Conservation (phyloP, 2,797 vertebrate genomes). For the Lacerta agilis region DNA sequence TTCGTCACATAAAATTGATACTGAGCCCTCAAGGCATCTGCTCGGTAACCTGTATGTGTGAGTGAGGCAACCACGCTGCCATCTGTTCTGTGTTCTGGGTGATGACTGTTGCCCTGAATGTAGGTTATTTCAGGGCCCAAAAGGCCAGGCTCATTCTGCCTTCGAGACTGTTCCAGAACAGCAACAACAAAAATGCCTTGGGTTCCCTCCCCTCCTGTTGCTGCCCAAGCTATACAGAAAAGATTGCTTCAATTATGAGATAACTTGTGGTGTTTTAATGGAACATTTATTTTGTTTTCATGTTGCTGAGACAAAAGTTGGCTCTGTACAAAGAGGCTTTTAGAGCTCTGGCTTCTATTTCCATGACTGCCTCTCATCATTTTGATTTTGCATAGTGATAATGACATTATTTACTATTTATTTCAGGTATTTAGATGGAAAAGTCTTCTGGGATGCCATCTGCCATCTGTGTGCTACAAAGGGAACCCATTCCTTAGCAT, state of each 20-base stretch:
- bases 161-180: constrained; percentile 66
- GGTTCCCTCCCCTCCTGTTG: constrained; percentile 64
- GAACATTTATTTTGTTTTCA: constrained; percentile 70
- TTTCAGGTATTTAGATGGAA: constrained; percentile 59
- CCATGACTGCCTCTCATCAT: constrained; percentile 29
- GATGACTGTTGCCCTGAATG: constrained; percentile 62
- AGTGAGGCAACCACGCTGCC: constrained; percentile 57
- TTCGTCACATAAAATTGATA: constrained; percentile 33
- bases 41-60: constrained; percentile 68
- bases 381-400: constrained; percentile 62
- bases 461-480: constrained; percentile 38
- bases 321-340: constrained; percentile 55
- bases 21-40: constrained; percentile 60
- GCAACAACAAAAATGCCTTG: constrained; percentile 66
- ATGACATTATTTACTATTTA: constrained; percentile 67
- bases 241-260: constrained; percentile 69
- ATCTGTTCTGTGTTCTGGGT: constrained; percentile 71
- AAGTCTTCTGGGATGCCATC: constrained; percentile 40
- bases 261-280: constrained; percentile 68
- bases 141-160: constrained; percentile 62
- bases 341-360: constrained; percentile 29
- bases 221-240: constrained; percentile 54
- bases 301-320: constrained; percentile 56
- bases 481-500: not conserved
- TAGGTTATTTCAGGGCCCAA: constrained; percentile 69